Evolutionary conservation across 1,140 invertebrate genomes (phyloP), one percentile per base, ranked within the genome.

Genomic region (Araneus ventricosus): DNA sequence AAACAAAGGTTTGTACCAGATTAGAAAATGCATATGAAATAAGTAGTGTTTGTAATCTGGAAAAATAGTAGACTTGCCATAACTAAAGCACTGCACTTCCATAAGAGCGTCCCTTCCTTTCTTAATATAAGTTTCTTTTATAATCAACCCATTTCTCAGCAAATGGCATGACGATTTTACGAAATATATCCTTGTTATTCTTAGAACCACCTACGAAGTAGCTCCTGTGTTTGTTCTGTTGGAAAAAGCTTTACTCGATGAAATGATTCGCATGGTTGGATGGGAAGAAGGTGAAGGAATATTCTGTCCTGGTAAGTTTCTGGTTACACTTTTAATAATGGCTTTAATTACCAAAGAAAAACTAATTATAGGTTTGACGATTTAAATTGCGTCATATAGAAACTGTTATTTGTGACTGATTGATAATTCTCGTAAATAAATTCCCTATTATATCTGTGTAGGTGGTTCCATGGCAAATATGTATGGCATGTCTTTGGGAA

Each of bases 171-270:
- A 52, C 10, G 45, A 52, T 52, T 52, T 1, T 52, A 17, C 45
- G 17, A 52, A 52, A 52, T 14, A 52, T 52, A 17, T 84, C n/a
- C 39, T 84, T 84, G 7, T 84, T n/a, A 8, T 17, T 88, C 93
- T 41, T 39, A 94, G 94, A 80, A 93, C 99, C 96, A 99, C 99
- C 2, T 99, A 99, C 95, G 99, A 99, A 96, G 99, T 99, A 82
- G 98, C 99, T 0, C 99, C 99, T 0, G 99, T 99, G 8, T 99
- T 99, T 96, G 99, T 99, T 94, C 96, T 99, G 14, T 99, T 99
- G 98, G 99, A 99, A 95, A 98, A 97, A 94, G 97, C 99, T 0
- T 97, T 99, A 0, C 96, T 99, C 94, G 96, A 97, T 41, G 98
- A 98, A 95, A 99, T 99, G 99, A 96, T 98, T 85, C 97, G 97